Evolutionary conservation across 2,797 vertebrate genomes (phyloP).

Genomic region (Micropoecilia bifurca): DNA sequence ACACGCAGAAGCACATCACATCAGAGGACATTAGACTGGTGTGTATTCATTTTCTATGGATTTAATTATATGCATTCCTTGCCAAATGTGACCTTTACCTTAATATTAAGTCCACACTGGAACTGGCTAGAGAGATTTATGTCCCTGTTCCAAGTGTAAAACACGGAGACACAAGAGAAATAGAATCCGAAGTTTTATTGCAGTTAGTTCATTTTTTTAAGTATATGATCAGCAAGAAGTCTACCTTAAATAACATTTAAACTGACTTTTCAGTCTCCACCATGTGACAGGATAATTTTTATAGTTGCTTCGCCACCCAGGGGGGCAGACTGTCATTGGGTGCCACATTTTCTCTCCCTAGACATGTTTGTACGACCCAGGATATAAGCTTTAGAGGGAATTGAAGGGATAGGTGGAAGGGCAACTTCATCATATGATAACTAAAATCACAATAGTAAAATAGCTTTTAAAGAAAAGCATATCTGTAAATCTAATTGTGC

Average conservation of each 20-base stretch:
- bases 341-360: background rate
- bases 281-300: background rate
- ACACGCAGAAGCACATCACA: background rate
- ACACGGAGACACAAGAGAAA: background rate
- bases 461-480: background rate
- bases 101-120: background rate
- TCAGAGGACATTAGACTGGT: background rate
- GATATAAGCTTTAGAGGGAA: no score
- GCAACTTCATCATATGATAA: no score
- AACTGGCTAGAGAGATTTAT: background rate
- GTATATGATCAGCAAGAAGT: background rate
- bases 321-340: background rate
- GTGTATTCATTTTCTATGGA: constrained; percentile 5
- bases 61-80: background rate
- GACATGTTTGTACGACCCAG: no score
- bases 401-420: no score
- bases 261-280: background rate
- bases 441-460: background rate
- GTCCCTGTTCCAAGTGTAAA: constrained; percentile 3
- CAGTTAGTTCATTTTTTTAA: background rate
- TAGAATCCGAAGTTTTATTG: no score
- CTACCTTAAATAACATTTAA: background rate
- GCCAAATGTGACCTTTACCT: constrained; percentile 5
- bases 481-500: background rate
- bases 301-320: background rate